A percentile compares a stretch with the other conserved stretches of the same genome.
Evolutionary conservation across 1,140 invertebrate species (phyloP).

Genomic region (Elysia chlorotica): DNA sequence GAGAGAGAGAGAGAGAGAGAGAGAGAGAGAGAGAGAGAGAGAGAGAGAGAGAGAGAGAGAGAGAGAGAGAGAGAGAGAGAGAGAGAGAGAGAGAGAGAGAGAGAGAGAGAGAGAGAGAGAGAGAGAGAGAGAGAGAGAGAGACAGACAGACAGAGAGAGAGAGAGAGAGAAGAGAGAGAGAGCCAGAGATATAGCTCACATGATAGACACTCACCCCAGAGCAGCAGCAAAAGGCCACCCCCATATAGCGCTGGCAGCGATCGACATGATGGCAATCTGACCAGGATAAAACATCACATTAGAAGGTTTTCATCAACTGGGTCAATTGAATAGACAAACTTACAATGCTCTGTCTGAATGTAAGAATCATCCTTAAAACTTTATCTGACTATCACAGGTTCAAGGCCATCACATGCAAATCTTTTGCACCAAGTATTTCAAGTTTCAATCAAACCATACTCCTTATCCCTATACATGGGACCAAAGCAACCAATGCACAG

Average conservation of each 20-base stretch:
- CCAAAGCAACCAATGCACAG: no score
- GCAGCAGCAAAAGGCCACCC: slow-evolving; percentile 75
- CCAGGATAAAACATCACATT: not conserved
- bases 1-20: not conserved
- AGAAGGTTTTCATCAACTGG: no score
- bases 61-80: not conserved
- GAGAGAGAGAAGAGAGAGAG: not conserved
- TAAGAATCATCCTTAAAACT: no score
- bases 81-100: slow-evolving; percentile 5
- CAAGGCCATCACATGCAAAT: no score
- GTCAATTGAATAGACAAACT: no score
- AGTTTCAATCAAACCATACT: no score
- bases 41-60: not conserved
- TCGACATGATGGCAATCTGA: slow-evolving; percentile 51
- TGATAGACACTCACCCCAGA: slow-evolving; percentile 47
- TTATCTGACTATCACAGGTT: no score
- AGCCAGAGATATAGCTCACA: no score
- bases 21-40: not conserved
- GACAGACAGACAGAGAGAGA: not conserved
- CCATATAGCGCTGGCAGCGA: slow-evolving; percentile 55
- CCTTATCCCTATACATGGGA: no score
- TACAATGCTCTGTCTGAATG: no score
- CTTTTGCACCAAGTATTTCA: no score
- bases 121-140: not conserved
- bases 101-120: not conserved